Evolutionary conservation across 2,888 invertebrate genomes (phyloP).

Genomic region (Drosophila fulvimacula): DNA sequence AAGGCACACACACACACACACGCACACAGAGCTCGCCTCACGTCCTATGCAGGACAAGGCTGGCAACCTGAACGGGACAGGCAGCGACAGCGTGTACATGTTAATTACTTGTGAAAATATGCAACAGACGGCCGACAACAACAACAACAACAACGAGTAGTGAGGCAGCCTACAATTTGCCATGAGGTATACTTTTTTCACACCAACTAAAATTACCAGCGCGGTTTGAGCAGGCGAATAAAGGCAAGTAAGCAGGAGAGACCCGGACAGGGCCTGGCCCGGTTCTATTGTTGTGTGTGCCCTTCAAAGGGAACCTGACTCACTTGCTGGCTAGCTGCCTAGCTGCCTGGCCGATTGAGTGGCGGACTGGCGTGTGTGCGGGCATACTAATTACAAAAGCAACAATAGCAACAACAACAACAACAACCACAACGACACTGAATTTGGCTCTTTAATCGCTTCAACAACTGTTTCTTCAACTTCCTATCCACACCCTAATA

Average conservation of each 20-base stretch:
- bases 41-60: slow-evolving; percentile 49
- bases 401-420: slow-evolving; percentile 28
- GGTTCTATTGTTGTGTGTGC: slow-evolving; percentile 15
- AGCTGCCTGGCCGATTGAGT: neutral
- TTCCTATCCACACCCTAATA: slow-evolving; percentile 29
- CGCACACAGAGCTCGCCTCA: slow-evolving; percentile 18
- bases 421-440: slow-evolving; percentile 30
- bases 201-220: slow-evolving; percentile 66
- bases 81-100: slow-evolving; percentile 68
- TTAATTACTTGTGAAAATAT: slow-evolving; percentile 80
- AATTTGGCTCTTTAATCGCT: slow-evolving; percentile 63
- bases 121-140: slow-evolving; percentile 68
- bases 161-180: slow-evolving; percentile 58
- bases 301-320: slow-evolving; percentile 15
- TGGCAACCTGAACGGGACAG: slow-evolving; percentile 30
- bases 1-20: slow-evolving; percentile 10
- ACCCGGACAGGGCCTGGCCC: slow-evolving; percentile 23
- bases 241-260: slow-evolving; percentile 5
- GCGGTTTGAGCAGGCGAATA: slow-evolving; percentile 9
- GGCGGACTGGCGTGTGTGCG: slow-evolving; percentile 51
- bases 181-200: slow-evolving; percentile 70
- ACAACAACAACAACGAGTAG: slow-evolving; percentile 2
- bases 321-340: neutral
- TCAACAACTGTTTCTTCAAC: slow-evolving; percentile 46
- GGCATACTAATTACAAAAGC: slow-evolving; percentile 73